Base-by-base conservation (phyloP, 1,140 invertebrate genomes). In the Chironomus tepperi region DNA sequence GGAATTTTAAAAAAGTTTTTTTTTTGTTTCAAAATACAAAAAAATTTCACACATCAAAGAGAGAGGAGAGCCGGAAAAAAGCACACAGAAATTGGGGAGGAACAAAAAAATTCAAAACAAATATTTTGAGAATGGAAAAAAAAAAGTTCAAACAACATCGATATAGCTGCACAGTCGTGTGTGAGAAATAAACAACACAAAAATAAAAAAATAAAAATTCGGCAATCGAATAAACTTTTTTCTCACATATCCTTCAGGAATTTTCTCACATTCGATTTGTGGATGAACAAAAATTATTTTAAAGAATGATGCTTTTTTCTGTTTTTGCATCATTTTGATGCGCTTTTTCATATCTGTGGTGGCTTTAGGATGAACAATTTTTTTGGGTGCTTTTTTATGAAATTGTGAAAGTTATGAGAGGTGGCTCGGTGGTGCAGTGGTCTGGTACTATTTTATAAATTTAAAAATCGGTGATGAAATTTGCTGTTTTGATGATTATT, bases 41-140 rank as follows among this genome's bases (percentile, higher is more conserved):
- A 57, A 57, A 57, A 12, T 12, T 57, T 57, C 47, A 15, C 47
- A 57, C 47, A 57, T 34, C 24, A 34, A 34, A 34, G 24, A 34
- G 12, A 57, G n/a, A 34, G 5, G 24, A 34, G 12, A 57, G n/a
- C 3, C 47, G 15, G 3, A 57, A 10, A 47, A 9, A 47, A 47
- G 8, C 43, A 47, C 15, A 70, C 7, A 70, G 16, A 70, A 9
- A 34, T 34, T 34, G 67, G 12, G 10, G 21, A 12, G n/a, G 67
- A 24, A 67, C 6, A 42, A 72, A 72, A 72, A 72, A 72, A 72
- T 72, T 72, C 18, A 72, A 74, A 34, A 74, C 18, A 74, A 34
- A 24, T 21, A 57, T 42, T 74, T 15, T 43, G 24, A 42, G n/a
- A 73, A 15, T 7, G 73, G 1, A 12, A 73, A 19, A 74, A 47